These are phyloP conservation scores for Harmothoe impar DNA, from an alignment of 2,888 invertebrate genomes.

Conservation along the genomic window DNA sequence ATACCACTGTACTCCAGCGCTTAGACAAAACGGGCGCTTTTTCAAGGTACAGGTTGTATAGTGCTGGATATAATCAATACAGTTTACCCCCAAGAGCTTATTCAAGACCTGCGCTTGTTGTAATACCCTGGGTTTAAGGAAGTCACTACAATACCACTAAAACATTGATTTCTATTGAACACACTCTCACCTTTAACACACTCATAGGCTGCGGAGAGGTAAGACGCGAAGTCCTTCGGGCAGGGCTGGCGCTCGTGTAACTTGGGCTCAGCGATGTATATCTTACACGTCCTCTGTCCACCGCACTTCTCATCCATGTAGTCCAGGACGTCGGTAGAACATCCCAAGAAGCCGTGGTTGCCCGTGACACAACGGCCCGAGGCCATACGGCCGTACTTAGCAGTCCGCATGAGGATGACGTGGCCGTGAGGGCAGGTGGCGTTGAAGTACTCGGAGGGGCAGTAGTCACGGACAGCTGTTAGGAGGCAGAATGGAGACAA, in stretches of 20 bases:
- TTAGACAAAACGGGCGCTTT: no score
- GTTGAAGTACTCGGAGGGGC: constrained; percentile 65
- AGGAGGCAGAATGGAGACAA: constrained; percentile 2
- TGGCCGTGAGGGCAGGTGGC: constrained; percentile 62
- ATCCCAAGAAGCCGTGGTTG: constrained; percentile 69
- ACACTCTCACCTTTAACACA: constrained; percentile 68
- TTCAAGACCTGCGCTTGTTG: no score
- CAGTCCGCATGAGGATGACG: constrained; percentile 67
- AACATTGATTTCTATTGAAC: not conserved
- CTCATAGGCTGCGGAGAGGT: constrained; percentile 68
- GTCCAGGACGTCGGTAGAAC: constrained; percentile 67
- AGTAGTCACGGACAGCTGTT: constrained; percentile 63
- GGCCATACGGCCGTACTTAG: constrained; percentile 69
- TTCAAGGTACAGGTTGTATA: no score
- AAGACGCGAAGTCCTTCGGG: constrained; percentile 69
- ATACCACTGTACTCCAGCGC: no score
- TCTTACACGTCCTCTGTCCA: constrained; percentile 65
- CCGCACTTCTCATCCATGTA: constrained; percentile 69
- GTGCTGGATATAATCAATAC: no score
- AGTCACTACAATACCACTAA: no score
- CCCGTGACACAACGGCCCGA: constrained; percentile 69
- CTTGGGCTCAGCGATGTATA: constrained; percentile 68
- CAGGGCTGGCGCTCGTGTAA: constrained; percentile 67
- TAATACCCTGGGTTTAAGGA: no score
- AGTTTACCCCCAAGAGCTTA: no score